Percentiles rank a stretch among this genome's conserved stretches.
Conservation (phyloP, 2,888 invertebrate species). For the Ganaspis brasiliensis region DNA sequence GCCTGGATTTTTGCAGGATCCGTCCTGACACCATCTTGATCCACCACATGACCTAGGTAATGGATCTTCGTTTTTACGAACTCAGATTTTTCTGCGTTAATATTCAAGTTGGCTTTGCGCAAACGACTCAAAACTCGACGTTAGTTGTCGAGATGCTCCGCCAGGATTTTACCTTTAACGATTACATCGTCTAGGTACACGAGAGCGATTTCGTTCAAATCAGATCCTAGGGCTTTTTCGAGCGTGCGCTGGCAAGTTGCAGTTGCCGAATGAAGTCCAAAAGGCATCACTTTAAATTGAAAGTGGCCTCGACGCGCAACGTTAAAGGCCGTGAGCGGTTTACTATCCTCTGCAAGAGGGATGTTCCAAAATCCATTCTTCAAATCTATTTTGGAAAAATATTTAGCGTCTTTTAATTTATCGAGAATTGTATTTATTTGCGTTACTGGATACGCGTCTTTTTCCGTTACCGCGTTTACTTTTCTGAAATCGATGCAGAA, state of each 20-base stretch:
- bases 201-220: constrained; percentile 16
- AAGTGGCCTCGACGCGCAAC: constrained; percentile 66
- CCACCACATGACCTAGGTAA: constrained; percentile 56
- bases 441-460: background rate
- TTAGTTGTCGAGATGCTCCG: constrained; percentile 24
- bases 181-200: constrained; percentile 52
- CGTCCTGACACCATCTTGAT: constrained; percentile 26
- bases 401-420: constrained; percentile 37
- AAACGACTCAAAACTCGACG: constrained; percentile 59
- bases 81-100: constrained; percentile 62
- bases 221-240: constrained; percentile 18
- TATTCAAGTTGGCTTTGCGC: constrained; percentile 53
- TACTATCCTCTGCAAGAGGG: constrained; percentile 57
- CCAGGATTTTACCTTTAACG: background rate
- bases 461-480: background rate
- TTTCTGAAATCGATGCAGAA: background rate
- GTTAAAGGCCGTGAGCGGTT: constrained; percentile 68
- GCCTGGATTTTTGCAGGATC: constrained; percentile 44
- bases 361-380: constrained; percentile 61
- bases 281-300: constrained; percentile 69
- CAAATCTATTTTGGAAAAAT: background rate
- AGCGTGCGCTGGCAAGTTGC: constrained; percentile 27
- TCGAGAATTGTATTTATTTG: constrained; percentile 21
- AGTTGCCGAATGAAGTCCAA: constrained; percentile 61
- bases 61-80: constrained; percentile 56